A percentile compares a stretch with the other conserved stretches of the same genome.
Evolutionary conservation across 2,113 vertebrate species (phyloP).

Genomic region (Alethe castanea): DNA sequence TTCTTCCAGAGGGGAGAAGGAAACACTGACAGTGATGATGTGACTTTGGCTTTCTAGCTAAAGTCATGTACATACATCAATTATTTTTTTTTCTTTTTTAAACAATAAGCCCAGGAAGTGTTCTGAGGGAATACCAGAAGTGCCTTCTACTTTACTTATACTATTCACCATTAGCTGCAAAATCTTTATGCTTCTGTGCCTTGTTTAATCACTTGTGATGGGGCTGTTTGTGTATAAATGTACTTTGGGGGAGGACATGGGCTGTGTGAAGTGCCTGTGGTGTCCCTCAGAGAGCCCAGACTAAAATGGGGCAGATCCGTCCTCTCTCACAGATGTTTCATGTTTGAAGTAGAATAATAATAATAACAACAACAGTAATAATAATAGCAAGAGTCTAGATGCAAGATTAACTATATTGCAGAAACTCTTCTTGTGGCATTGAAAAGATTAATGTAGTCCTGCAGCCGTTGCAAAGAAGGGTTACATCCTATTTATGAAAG

Average conservation of each 20-base stretch:
- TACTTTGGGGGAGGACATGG: fast-evolving
- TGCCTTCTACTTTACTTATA: not conserved
- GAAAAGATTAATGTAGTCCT: not conserved
- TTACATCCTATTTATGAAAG: not conserved
- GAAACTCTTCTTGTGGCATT: not conserved
- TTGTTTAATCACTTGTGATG: not conserved
- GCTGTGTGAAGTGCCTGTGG: fast-evolving
- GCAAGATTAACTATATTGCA: not conserved
- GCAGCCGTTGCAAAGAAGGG: not conserved
- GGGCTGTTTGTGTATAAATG: not conserved
- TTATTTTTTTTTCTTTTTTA: not conserved
- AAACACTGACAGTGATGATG: not conserved
- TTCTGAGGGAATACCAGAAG: not conserved
- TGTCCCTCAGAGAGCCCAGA: not conserved
- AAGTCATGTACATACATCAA: not conserved
- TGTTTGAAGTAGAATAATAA: not conserved
- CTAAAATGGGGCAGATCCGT: not conserved
- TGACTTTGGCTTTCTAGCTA: not conserved
- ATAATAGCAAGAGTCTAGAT: not conserved
- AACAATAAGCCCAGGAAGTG: not conserved
- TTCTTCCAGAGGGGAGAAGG: not conserved
- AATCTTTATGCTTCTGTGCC: not conserved
- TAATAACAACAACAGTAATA: not conserved
- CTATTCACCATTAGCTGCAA: not conserved
- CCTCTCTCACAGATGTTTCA: not conserved